These are phyloP conservation scores for Armadillidium nasatum DNA, from an alignment of 1,140 invertebrate species.

Conservation along the genomic window DNA sequence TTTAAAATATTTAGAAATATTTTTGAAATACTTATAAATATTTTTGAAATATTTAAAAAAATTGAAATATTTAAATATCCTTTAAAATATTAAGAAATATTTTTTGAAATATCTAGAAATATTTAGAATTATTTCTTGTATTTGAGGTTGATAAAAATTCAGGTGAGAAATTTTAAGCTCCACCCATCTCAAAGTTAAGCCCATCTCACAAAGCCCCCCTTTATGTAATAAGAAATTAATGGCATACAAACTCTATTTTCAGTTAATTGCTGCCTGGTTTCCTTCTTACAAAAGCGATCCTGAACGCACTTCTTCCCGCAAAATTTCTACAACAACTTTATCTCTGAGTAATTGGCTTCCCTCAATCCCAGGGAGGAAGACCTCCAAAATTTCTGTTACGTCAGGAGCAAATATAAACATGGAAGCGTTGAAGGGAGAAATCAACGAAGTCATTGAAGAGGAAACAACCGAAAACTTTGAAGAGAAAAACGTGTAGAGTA, in stretches of 20 bases:
- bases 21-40: too few species aligned
- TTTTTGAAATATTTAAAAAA: too few species aligned
- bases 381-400: neutral
- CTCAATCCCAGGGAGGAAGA: neutral
- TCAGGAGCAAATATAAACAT: neutral
- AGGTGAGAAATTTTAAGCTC: neutral
- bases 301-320: neutral
- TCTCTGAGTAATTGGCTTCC: neutral
- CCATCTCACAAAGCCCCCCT: neutral
- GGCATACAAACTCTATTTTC: neutral
- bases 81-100: neutral
- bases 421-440: neutral
- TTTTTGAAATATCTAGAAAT: neutral
- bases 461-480: neutral
- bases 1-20: too few species aligned
- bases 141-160: too few species aligned
- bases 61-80: neutral
- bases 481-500: too few species aligned
- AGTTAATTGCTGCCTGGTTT: neutral
- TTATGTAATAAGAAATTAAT: neutral
- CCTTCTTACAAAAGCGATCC: neutral
- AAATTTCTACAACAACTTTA: neutral
- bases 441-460: neutral
- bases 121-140: neutral
- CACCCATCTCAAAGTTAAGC: neutral